Conservation (phyloP, 1,140 invertebrate species). For the Rhyacophila brunnea region DNA sequence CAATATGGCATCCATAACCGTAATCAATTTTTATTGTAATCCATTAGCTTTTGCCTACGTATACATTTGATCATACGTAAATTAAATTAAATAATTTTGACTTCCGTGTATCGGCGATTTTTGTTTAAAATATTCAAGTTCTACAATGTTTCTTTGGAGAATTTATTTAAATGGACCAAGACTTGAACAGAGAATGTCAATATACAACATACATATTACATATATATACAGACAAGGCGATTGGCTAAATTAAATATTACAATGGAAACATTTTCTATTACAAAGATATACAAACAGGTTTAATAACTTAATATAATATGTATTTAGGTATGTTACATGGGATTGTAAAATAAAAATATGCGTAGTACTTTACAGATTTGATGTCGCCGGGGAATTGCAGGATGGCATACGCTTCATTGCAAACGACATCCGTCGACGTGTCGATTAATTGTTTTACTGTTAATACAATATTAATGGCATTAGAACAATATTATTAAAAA, state of each 20-base stretch:
- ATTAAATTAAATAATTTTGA: no score
- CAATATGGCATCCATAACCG: no score
- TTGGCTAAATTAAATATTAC: constrained; percentile 24
- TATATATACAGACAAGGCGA: constrained; percentile 17
- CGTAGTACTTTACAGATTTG: constrained; percentile 7
- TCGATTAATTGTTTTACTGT: neutral
- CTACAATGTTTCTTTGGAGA: no score
- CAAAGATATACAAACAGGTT: constrained; percentile 26
- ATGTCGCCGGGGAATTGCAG: constrained; percentile 11
- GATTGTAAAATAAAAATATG: constrained; percentile 11
- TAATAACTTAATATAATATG: constrained; percentile 25
- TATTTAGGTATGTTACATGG: constrained; percentile 21
- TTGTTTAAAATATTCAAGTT: no score
- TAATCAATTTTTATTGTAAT: no score
- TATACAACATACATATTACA: constrained; percentile 3
- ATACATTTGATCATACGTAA: no score
- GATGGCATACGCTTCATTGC: neutral
- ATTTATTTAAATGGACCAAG: no score
- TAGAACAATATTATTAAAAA: neutral
- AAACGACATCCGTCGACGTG: neutral
- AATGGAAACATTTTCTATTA: constrained; percentile 16
- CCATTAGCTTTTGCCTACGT: no score
- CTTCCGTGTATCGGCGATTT: no score
- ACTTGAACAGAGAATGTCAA: no score
- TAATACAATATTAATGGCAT: constrained; percentile 1